Conservation (phyloP, 2,888 invertebrate species). For the Zaprionus lineosus region DNA sequence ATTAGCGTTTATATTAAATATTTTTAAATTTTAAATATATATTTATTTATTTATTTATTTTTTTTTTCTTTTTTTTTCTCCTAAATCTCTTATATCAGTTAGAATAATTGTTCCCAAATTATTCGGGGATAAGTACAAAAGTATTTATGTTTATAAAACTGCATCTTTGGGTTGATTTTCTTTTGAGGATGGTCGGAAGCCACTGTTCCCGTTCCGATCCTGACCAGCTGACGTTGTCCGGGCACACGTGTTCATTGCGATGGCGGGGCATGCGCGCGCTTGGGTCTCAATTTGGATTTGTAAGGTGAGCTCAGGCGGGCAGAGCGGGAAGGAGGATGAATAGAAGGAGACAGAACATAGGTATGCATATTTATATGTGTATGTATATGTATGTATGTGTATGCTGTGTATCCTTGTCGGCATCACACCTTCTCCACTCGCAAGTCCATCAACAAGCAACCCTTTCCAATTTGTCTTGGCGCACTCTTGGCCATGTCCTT, state of each 20-base stretch:
- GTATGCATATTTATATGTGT: no score
- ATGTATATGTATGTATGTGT: no score
- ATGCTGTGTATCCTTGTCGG: slow-evolving; percentile 68
- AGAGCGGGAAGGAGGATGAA: slow-evolving; percentile 13
- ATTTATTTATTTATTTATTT: no score
- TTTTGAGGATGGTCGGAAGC: slow-evolving; percentile 7
- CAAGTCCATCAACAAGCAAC: slow-evolving; percentile 46
- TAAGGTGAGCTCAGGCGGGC: slow-evolving; percentile 49
- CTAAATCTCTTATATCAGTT: no score
- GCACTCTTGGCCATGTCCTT: slow-evolving; percentile 53
- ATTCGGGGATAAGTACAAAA: no score
- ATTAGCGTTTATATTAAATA: no score
- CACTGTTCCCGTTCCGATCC: slow-evolving; percentile 8
- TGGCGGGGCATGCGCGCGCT: slow-evolving; percentile 61
- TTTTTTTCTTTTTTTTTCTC: no score
- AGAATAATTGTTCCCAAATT: no score
- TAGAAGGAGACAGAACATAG: neutral
- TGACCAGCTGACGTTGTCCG: slow-evolving; percentile 46
- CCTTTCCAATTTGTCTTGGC: slow-evolving; percentile 57
- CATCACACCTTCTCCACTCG: slow-evolving; percentile 64
- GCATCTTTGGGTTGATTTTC: no score
- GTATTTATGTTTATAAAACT: neutral
- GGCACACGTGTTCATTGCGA: slow-evolving; percentile 64
- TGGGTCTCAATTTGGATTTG: slow-evolving; percentile 72
- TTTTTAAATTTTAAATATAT: slow-evolving; percentile 7